Evolutionary conservation across 2,113 vertebrate genomes (phyloP), one percentile per base, ranked within the genome.

Genomic region (Numenius arquata): DNA sequence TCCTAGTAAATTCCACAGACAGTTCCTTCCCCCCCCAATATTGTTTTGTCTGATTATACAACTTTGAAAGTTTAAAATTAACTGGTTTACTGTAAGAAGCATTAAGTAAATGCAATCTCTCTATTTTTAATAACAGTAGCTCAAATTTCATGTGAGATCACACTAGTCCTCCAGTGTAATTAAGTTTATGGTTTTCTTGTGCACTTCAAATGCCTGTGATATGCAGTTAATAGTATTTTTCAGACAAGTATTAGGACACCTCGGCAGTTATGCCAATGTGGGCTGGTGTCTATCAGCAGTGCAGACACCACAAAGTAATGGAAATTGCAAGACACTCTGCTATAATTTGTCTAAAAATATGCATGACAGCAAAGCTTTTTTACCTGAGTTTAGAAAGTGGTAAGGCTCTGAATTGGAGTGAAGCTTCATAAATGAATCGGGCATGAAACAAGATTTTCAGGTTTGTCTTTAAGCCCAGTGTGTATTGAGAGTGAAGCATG

Each of bases 141-240:
- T 98, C 93, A 96, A 92, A 97, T 98, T 97, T 97, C 96, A 96
- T 90, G 75, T 97, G 95, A 96, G 95, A 96, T 98, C 96, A 98
- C 77, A 90, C 86, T 95, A 96, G 93, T 93, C 83, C 91, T 97
- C 92, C 82, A 93, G 56, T 91, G 79, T 97, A 98, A 98, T 98
- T 98, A 98, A 98, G 93, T 95, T 97, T 98, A 96, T 95, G 85
- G 94, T 89, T 97, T 98, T 97, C 96, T 96, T 96, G 89, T 81
- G 82, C 58, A 85, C 90, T 97, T 97, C 89, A 90, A 89, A 97
- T 97, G 89, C 45, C 59, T 85, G 70, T 40, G 53, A 97, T 97
- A 59, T 97, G 65, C 78, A 88, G 95, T 96, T 97, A 97, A 97
- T 95, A 90, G 84, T 96, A 83, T 93, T 95, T 96, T 97, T 96